These are phyloP conservation scores for Phyllotreta cruciferae DNA, from an alignment of 2,888 invertebrate genomes.

Conservation along the genomic window DNA sequence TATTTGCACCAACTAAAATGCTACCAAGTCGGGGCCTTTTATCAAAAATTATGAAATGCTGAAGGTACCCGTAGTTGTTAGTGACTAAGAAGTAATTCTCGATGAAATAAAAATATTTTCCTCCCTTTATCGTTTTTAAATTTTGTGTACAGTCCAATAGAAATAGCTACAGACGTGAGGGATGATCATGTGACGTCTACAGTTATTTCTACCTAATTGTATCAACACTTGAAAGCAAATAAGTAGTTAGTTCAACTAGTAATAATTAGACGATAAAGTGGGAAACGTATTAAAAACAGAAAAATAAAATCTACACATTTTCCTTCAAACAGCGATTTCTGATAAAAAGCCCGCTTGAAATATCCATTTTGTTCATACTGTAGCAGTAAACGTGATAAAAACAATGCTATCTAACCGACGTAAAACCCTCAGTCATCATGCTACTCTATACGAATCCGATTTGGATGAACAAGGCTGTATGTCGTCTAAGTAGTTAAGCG, in stretches of 20 bases:
- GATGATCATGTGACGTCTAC: no score
- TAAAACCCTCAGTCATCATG: conserved; percentile 54
- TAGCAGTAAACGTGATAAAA: conserved; percentile 38
- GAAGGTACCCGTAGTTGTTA: conserved; percentile 24
- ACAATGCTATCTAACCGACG: conserved; percentile 41
- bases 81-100: neutral
- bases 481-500: conserved; percentile 57
- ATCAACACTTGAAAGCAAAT: no score
- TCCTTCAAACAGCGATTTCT: conserved; percentile 26
- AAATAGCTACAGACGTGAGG: no score
- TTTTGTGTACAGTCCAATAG: no score
- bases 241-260: no score
- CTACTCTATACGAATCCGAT: conserved; percentile 56
- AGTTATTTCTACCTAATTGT: no score
- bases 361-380: conserved; percentile 27
- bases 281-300: neutral
- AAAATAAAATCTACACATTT: conserved; percentile 15
- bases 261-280: no score
- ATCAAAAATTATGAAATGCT: conserved; percentile 29
- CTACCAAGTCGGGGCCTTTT: conserved; percentile 28
- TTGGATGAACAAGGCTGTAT: conserved; percentile 62
- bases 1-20: conserved; percentile 43
- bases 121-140: no score
- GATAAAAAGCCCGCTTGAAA: conserved; percentile 7
- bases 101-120: neutral